A percentile compares a stretch with the other conserved stretches of the same genome.
Conservation (phyloP, 2,888 invertebrate genomes). For the Erebia palarica region DNA sequence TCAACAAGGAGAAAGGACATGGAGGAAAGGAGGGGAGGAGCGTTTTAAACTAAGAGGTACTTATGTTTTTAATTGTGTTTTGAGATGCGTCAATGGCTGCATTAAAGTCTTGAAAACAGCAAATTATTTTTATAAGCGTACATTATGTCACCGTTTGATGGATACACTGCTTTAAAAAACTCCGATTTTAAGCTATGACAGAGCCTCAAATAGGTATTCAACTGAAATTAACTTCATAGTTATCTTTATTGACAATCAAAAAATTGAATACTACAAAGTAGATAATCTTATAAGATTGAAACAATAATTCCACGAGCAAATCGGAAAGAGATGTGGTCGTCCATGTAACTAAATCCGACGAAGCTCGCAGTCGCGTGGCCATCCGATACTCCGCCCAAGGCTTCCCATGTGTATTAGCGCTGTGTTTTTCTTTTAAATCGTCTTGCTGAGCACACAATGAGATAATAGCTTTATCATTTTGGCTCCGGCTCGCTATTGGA, state of each 20-base stretch:
- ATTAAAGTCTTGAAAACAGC: too few species aligned
- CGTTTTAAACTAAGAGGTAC: too few species aligned
- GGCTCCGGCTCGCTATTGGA: conserved; percentile 38
- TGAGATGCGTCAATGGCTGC: too few species aligned
- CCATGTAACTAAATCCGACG: conserved; percentile 65
- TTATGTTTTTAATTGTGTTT: too few species aligned
- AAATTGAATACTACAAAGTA: too few species aligned
- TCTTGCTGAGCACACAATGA: conserved; percentile 48
- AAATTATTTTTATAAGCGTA: too few species aligned
- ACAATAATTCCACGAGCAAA: conserved; percentile 36
- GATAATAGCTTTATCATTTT: conserved; percentile 47
- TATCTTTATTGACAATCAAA: neutral
- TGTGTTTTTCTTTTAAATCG: conserved; percentile 63
- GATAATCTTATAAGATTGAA: conserved; percentile 1
- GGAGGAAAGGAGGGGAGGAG: too few species aligned
- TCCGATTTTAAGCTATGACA: too few species aligned
- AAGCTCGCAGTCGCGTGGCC: conserved; percentile 45
- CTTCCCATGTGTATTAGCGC: conserved; percentile 72
- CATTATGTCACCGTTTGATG: too few species aligned
- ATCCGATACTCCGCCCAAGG: conserved; percentile 72
- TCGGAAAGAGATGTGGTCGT: conserved; percentile 58
- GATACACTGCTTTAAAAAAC: too few species aligned
- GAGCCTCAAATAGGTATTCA: neutral
- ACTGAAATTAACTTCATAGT: neutral
- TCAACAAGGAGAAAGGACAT: too few species aligned